Conservation (phyloP, 1,140 invertebrate genomes). For the Zaprionus lachaisei region DNA sequence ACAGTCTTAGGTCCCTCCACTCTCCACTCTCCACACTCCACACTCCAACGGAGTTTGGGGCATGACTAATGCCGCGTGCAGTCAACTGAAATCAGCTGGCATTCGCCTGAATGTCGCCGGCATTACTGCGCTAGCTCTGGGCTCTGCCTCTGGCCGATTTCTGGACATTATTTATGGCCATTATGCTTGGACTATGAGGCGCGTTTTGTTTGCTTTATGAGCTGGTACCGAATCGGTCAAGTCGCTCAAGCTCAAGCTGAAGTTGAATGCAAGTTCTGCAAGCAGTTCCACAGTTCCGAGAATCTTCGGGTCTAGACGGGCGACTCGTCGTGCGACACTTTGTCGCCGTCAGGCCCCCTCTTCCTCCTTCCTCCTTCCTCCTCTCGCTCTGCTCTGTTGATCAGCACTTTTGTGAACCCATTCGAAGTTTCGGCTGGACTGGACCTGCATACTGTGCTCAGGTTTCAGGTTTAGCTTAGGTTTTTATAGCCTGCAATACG, state of each 20-base stretch:
- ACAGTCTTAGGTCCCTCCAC: background rate
- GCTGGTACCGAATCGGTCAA: constrained; percentile 67
- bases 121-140: constrained; percentile 43
- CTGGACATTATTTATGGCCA: constrained; percentile 58
- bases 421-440: constrained; percentile 35
- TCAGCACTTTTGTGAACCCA: constrained; percentile 46
- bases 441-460: constrained; percentile 73
- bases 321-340: constrained; percentile 68
- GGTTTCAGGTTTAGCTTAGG: constrained; percentile 75
- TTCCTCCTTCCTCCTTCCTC: too few species aligned
- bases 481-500: constrained; percentile 64
- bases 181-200: constrained; percentile 51
- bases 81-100: constrained; percentile 49
- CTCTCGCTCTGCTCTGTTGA: constrained; percentile 5
- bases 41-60: constrained; percentile 2
- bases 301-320: constrained; percentile 55
- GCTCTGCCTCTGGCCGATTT: constrained; percentile 28
- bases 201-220: constrained; percentile 51
- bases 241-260: background rate
- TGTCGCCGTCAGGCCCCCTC: constrained; percentile 58
- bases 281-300: constrained; percentile 53
- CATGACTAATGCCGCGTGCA: constrained; percentile 67
- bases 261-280: constrained; percentile 49
- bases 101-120: constrained; percentile 55
- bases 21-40: constrained; percentile 5